A percentile compares a stretch with the other conserved stretches of the same genome.
phyloP scores from a whole-genome alignment of 2,797 vertebrate species.

The Tadarida brasiliensis region DNA sequence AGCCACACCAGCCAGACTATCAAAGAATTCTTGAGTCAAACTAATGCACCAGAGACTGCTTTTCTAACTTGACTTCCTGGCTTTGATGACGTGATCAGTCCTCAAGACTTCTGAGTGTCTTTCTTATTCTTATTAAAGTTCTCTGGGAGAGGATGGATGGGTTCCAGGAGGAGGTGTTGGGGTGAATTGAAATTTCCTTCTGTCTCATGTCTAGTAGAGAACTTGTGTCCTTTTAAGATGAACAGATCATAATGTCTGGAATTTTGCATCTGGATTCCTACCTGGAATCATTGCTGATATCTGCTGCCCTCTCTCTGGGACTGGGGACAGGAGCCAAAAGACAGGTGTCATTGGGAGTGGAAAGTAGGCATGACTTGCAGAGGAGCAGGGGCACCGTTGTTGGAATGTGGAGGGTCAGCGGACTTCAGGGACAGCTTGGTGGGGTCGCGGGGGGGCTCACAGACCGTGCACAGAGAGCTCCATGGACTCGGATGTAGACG shows the following conservation, averaged over 20 bases:
- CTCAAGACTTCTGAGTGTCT: neutral
- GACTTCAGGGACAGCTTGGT: neutral
- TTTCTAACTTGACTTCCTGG: neutral
- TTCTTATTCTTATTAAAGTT: neutral
- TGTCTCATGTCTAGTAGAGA: neutral
- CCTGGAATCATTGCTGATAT: neutral
- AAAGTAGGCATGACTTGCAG: neutral
- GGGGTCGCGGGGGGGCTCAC: neutral
- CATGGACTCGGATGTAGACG: rapidly evolving
- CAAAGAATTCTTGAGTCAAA: neutral
- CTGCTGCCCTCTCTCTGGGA: neutral
- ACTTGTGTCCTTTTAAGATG: neutral
- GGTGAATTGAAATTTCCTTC: neutral
- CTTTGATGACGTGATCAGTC: neutral
- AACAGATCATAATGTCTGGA: neutral
- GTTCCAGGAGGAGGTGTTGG: neutral
- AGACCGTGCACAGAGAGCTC: neutral
- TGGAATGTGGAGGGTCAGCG: neutral
- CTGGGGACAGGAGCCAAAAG: neutral
- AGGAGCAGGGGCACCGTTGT: neutral
- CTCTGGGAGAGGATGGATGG: neutral
- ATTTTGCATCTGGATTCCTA: neutral
- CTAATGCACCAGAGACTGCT: neutral
- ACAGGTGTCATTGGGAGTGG: neutral
- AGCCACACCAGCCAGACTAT: no score